These are phyloP conservation scores for Melanotaenia parkinsoni DNA, from an alignment of 2,797 vertebrate species.

Conservation along the genomic window DNA sequence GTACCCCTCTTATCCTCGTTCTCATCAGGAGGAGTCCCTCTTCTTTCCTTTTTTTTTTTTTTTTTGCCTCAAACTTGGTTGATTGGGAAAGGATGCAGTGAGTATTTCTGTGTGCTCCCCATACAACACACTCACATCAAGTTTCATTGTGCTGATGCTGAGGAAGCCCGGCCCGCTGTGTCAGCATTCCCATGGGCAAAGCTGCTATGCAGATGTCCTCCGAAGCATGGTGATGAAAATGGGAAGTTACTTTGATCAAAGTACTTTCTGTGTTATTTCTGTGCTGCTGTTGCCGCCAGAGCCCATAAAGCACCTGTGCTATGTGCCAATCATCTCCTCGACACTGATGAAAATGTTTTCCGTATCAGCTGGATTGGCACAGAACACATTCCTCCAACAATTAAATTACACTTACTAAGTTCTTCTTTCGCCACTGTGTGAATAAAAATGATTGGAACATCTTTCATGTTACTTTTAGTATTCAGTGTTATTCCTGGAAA, in stretches of 20 bases:
- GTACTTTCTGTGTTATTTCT: conserved; percentile 67
- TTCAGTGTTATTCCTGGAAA: conserved; percentile 7
- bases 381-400: conserved; percentile 41
- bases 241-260: conserved; percentile 72
- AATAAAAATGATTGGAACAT: conserved; percentile 31
- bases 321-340: conserved; percentile 68
- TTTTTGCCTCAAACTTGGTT: conserved; percentile 28
- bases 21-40: conserved; percentile 51
- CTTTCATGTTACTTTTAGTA: conserved; percentile 28
- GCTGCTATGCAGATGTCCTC: conserved; percentile 75
- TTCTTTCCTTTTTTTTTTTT: conserved; percentile 3
- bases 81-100: conserved; percentile 21
- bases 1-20: conserved; percentile 48
- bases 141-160: conserved; percentile 66
- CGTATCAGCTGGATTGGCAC: conserved; percentile 48
- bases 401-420: conserved; percentile 34
- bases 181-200: conserved; percentile 75
- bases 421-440: conserved; percentile 23
- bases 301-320: conserved; percentile 64
- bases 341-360: conserved; percentile 55
- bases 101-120: conserved; percentile 26
- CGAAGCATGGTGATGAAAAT: conserved; percentile 68
- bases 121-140: conserved; percentile 31
- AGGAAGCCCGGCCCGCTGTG: conserved; percentile 70
- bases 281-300: conserved; percentile 31